phyloP scores from a whole-genome alignment of 2,888 invertebrate species.

The Cephus sareptanus region DNA sequence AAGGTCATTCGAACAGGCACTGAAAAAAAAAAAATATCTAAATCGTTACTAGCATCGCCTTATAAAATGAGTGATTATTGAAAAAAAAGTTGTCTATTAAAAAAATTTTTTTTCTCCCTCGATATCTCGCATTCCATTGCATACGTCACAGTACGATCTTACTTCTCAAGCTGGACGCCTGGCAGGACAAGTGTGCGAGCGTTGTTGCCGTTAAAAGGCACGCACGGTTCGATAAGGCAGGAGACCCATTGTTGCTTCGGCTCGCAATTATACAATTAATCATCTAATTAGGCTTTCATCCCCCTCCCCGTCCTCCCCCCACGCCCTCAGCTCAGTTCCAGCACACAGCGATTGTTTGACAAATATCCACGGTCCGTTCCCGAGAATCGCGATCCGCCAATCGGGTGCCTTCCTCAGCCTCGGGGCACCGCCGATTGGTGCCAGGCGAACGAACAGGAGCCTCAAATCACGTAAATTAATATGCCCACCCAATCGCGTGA shows the following conservation, averaged over 20 bases:
- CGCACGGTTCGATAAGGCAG: slow-evolving; percentile 46
- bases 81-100: not conserved
- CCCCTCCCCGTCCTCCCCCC: slow-evolving; percentile 20
- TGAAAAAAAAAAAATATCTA: not conserved
- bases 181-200: slow-evolving; percentile 23
- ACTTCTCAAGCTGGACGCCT: slow-evolving; percentile 7
- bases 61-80: not conserved
- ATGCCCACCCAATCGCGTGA: not conserved
- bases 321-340: slow-evolving; percentile 22
- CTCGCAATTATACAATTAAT: slow-evolving; percentile 57
- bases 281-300: slow-evolving; percentile 56
- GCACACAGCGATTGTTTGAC: slow-evolving; percentile 38
- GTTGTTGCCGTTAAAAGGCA: slow-evolving; percentile 40
- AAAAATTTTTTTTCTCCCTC: not conserved
- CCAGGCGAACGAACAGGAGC: not conserved
- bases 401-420: not conserved
- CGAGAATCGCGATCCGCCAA: slow-evolving; percentile 26
- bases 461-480: slow-evolving; percentile 1
- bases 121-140: not conserved
- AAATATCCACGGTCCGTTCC: slow-evolving; percentile 39
- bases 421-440: not conserved
- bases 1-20: not conserved
- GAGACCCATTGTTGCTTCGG: slow-evolving; percentile 38
- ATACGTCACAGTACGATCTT: not conserved
- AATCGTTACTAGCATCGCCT: not conserved